Conservation (phyloP, 1,140 invertebrate genomes). For the Zelostemma sp. region DNA sequence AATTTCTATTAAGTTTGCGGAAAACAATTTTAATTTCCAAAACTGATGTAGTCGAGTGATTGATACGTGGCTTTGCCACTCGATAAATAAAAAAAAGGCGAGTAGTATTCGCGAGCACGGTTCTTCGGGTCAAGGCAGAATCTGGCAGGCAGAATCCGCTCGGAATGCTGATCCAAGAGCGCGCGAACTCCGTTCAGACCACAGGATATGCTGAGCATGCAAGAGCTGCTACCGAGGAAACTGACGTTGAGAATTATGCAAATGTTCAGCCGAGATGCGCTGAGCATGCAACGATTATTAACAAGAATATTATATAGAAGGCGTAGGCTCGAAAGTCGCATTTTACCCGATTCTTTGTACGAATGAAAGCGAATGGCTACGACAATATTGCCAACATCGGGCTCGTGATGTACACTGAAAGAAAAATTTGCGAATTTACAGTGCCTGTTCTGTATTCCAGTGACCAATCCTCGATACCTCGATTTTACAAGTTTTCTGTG, state of each 20-base stretch:
- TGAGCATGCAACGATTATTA: conserved; percentile 44
- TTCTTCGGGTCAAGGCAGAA: conserved; percentile 31
- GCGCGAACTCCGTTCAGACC: conserved; percentile 33
- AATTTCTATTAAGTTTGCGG: too few relatives aligned
- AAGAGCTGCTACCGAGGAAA: conserved; percentile 21
- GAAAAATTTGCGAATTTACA: too few relatives aligned
- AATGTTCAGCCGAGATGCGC: conserved; percentile 43
- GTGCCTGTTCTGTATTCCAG: too few relatives aligned
- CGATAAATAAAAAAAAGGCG: background rate
- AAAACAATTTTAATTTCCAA: too few relatives aligned
- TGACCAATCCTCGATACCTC: too few relatives aligned
- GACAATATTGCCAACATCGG: too few relatives aligned
- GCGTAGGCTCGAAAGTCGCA: background rate
- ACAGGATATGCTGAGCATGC: conserved; percentile 46
- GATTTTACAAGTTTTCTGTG: too few relatives aligned
- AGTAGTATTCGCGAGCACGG: conserved; percentile 17
- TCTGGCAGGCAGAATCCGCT: conserved; percentile 24
- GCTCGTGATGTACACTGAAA: too few relatives aligned
- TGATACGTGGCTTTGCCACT: too few relatives aligned
- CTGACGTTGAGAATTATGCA: conserved; percentile 47
- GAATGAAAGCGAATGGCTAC: too few relatives aligned
- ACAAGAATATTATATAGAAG: conserved; percentile 32
- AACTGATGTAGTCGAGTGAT: too few relatives aligned
- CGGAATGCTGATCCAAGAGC: conserved; percentile 46
- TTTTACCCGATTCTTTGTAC: too few relatives aligned